phyloP scores from a whole-genome alignment of 23 tunicate species.

The Trididemnum nubilum region DNA sequence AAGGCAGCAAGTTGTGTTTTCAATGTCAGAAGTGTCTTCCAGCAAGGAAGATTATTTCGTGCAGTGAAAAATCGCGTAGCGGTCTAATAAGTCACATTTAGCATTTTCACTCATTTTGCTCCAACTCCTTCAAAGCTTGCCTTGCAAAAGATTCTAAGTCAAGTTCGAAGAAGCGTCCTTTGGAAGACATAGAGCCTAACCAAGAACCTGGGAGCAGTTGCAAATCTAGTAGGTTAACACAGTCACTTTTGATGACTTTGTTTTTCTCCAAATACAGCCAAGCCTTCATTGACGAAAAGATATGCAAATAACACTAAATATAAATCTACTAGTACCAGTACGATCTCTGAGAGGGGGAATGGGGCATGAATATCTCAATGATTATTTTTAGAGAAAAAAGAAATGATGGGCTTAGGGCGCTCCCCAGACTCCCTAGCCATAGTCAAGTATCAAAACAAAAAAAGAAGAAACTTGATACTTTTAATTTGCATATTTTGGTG shows the following conservation, averaged over 20 bases:
- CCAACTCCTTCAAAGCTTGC: constrained; percentile 16
- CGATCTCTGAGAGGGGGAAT: background rate
- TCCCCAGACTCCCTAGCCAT: constrained; percentile 1
- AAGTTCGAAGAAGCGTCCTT: background rate
- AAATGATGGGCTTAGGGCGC: background rate
- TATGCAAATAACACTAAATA: background rate
- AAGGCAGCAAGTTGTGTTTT: background rate
- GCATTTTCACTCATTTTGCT: background rate
- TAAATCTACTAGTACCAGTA: background rate
- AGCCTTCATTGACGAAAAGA: background rate
- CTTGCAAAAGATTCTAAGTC: background rate
- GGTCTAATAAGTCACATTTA: background rate
- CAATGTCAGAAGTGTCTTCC: constrained; percentile 10
- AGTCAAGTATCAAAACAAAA: background rate
- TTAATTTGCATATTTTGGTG: background rate
- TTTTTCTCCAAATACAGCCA: background rate
- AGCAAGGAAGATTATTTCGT: constrained; percentile 10
- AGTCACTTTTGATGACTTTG: background rate
- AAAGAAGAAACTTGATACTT: background rate
- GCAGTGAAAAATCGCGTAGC: constrained; percentile 14
- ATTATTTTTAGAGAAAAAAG: background rate
- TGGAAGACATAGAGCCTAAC: constrained; percentile 1
- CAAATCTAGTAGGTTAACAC: background rate
- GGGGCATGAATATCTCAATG: constrained; percentile 1
- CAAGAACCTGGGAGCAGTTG: background rate